Percentiles rank a stretch among this genome's conserved stretches.
These are phyloP conservation scores for Xenopus borealis DNA, from an alignment of 2,113 vertebrate genomes.

Conservation along the genomic window DNA sequence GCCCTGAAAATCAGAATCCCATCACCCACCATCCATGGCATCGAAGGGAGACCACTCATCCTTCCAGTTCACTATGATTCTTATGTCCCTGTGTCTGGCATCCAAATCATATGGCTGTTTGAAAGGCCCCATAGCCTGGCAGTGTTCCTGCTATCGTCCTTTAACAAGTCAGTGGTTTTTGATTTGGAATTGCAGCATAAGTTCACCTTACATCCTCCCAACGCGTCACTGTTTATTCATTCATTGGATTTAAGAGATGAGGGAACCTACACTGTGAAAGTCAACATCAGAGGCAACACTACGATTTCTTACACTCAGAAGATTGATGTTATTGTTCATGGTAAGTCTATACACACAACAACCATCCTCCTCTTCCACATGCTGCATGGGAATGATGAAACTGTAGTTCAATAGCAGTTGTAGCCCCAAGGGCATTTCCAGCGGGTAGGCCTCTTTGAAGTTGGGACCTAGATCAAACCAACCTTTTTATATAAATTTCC, in stretches of 20 bases:
- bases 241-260: slow-evolving; percentile 65
- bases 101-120: slow-evolving; percentile 77
- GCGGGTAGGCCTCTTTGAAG: too few relatives aligned
- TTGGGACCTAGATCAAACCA: too few relatives aligned
- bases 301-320: slow-evolving; percentile 66
- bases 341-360: slow-evolving; percentile 55
- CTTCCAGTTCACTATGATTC: slow-evolving; percentile 68
- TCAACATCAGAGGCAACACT: slow-evolving; percentile 67
- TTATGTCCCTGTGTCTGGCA: slow-evolving; percentile 60
- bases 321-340: slow-evolving; percentile 70
- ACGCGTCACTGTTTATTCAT: slow-evolving; percentile 69
- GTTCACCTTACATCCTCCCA: slow-evolving; percentile 68
- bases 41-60: slow-evolving; percentile 66
- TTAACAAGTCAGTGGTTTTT: slow-evolving; percentile 67
- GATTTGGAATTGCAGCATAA: slow-evolving; percentile 73
- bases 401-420: too few relatives aligned
- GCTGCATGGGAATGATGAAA: too few relatives aligned
- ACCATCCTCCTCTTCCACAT: too few relatives aligned
- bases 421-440: too few relatives aligned
- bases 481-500: too few relatives aligned
- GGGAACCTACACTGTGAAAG: slow-evolving; percentile 73
- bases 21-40: slow-evolving; percentile 63
- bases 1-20: slow-evolving; percentile 66
- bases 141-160: slow-evolving; percentile 64
- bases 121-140: slow-evolving; percentile 59